Conservation (phyloP, 2,888 invertebrate species). For the Chloroclysta siterata region DNA sequence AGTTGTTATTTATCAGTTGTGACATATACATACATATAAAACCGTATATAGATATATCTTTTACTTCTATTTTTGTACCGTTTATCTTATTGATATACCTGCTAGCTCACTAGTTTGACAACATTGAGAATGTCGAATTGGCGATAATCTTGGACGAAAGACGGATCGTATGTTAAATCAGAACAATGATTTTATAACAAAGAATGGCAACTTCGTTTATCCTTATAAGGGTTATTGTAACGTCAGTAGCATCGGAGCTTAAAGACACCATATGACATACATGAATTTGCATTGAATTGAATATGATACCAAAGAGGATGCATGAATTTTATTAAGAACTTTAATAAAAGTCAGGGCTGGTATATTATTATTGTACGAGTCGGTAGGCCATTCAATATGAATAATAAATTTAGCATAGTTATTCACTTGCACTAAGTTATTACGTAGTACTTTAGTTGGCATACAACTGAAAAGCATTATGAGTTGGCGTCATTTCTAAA, state of each 20-base stretch:
- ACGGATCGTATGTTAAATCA: not conserved
- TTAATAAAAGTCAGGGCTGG: constrained; percentile 30
- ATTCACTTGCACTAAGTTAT: not conserved
- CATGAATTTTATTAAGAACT: constrained; percentile 20
- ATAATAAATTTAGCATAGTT: constrained; percentile 1
- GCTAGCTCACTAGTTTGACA: not conserved
- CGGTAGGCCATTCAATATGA: not conserved
- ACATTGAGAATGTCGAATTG: not conserved
- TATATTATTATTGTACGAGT: not conserved
- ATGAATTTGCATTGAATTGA: constrained; percentile 43
- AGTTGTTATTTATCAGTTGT: not conserved
- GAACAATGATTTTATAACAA: constrained; percentile 4
- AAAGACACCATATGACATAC: constrained; percentile 29
- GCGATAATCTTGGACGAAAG: not conserved
- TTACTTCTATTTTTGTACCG: too few relatives aligned
- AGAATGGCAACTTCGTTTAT: constrained; percentile 5
- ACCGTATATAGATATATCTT: too few relatives aligned
- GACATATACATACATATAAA: not conserved
- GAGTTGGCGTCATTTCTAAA: not conserved
- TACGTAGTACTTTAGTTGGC: too few relatives aligned
- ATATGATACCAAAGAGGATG: constrained; percentile 25
- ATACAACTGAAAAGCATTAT: not conserved
- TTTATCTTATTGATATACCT: too few relatives aligned
- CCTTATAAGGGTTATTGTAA: constrained; percentile 27
- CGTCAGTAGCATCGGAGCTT: constrained; percentile 27